Base-by-base conservation (phyloP, 2,888 invertebrate species). In the Acanthosepion pharaonis region DNA sequence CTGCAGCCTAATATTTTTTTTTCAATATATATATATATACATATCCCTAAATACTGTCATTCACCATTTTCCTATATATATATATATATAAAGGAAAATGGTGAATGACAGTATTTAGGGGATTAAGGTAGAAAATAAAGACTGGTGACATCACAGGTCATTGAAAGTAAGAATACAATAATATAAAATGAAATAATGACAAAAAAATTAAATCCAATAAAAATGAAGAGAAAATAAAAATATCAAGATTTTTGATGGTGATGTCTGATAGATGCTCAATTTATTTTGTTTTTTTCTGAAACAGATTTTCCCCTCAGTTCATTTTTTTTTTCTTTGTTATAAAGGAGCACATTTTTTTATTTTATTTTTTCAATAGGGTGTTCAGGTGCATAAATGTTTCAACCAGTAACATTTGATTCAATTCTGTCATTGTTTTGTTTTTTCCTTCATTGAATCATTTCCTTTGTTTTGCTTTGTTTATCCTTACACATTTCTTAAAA, bases 111-210 rank as follows among this genome's bases (percentile, higher is more conserved):
- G 78, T 33, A 78, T 78, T 78, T 78, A 78, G 15, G n/a, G n/a
- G 78, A 78, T 78, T 15, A n/a, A 78, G 78, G 15, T n/a, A 78
- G 11, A 15, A 78, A 33, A n/a, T 78, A 78, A 78, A n/a, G n/a
- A n/a, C 78, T 78, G 78, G 78, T 78, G 78, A 78, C 78, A 78
- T n/a, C 78, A 78, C 78, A 78, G 78, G n/a, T 78, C 78, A 78
- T n/a, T n/a, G 78, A 78, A 78, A 78, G 78, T 78, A 78, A 33
- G 15, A 33, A 78, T 15, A 33, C 15, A 78, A 78, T 78, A 33
- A 78, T 15, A 78, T n/a, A 78, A 78, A 78, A 78, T 78, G 78
- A 78, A 78, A 78, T 78, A n/a, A 8, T n/a, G n/a, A 33, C 78
- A 78, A 78, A 78, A 78, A 78, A 78, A 78, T 78, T 78, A 28